Conservation (phyloP, 2,797 vertebrate genomes). For the Etheostoma perlongum region DNA sequence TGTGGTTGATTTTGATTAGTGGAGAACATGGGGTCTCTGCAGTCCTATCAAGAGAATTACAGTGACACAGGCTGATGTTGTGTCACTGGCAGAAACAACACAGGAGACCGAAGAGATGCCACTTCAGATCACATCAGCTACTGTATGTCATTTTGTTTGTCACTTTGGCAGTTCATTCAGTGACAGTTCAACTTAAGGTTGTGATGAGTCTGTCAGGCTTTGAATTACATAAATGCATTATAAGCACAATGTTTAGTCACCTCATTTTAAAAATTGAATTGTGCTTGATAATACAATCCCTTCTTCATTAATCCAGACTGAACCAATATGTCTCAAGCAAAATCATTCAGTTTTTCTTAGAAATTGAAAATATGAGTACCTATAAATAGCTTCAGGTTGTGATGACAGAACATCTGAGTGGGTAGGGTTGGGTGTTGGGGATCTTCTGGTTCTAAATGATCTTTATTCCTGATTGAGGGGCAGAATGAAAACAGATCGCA, state of each 20-base stretch:
- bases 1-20: conserved; percentile 45
- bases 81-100: conserved; percentile 54
- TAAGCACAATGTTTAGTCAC: neutral
- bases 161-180: conserved; percentile 45
- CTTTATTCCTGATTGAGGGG: too few relatives aligned
- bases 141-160: conserved; percentile 45
- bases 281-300: neutral
- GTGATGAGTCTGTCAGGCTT: conserved; percentile 48
- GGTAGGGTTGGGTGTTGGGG: too few relatives aligned
- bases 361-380: neutral
- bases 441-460: too few relatives aligned
- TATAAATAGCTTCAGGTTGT: too few relatives aligned
- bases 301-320: neutral
- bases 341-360: too few relatives aligned
- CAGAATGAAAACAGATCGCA: too few relatives aligned
- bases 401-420: too few relatives aligned
- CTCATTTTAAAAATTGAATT: neutral
- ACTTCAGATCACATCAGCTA: conserved; percentile 46
- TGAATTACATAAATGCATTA: conserved; percentile 18
- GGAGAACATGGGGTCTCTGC: conserved; percentile 32
- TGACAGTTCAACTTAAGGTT: conserved; percentile 55
- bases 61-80: conserved; percentile 48
- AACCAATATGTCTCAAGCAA: too few relatives aligned
- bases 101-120: conserved; percentile 41
- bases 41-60: conserved; percentile 55